phyloP scores from a whole-genome alignment of 2,797 vertebrate genomes.

The Macrochelys suwanniensis region DNA sequence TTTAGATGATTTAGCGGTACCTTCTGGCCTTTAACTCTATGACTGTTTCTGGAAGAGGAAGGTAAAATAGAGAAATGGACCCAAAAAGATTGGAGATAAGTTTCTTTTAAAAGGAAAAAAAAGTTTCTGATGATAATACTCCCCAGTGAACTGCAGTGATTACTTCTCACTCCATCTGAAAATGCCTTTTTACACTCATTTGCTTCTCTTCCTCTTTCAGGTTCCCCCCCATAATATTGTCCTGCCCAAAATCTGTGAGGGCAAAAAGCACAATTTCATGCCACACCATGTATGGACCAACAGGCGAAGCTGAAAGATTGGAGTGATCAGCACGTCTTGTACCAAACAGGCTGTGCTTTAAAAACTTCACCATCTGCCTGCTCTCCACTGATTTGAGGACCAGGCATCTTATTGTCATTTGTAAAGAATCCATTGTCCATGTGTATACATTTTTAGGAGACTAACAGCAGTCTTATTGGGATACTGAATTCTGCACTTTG shows the following conservation, averaged over 20 bases:
- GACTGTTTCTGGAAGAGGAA: constrained; percentile 16
- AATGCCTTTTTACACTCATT: constrained; percentile 10
- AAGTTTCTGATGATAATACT: constrained; percentile 28
- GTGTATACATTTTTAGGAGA: background rate
- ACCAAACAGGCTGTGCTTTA: background rate
- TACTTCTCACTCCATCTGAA: constrained; percentile 27
- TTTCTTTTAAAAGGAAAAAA: constrained; percentile 55
- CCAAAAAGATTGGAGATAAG: constrained; percentile 26
- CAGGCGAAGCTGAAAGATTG: background rate
- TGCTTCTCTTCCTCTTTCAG: constrained; percentile 12
- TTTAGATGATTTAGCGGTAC: background rate
- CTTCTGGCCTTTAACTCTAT: background rate
- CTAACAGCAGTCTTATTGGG: accelerated
- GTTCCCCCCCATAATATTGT: background rate
- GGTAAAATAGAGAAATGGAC: background rate
- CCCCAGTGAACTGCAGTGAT: background rate
- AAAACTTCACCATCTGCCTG: background rate
- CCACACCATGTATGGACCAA: background rate
- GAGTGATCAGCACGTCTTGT: background rate
- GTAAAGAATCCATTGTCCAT: background rate
- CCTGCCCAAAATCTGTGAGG: background rate
- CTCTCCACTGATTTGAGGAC: background rate
- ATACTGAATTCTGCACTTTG: background rate
- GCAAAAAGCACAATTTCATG: background rate
- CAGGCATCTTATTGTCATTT: background rate